Percentiles rank a stretch among this genome's conserved stretches.
Conservation (phyloP, 2,888 invertebrate species). For the Cataglyphis altisquamis region DNA sequence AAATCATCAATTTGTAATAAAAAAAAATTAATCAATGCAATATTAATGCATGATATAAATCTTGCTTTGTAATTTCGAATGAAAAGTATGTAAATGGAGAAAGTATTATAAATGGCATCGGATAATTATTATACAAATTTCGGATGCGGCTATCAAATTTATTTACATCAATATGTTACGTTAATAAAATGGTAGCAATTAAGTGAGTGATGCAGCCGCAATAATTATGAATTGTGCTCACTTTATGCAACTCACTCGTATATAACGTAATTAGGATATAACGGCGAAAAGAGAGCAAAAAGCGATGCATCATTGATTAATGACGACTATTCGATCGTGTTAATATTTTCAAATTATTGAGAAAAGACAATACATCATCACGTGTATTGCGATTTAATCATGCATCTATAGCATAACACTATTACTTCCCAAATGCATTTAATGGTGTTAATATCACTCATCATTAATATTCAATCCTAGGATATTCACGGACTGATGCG, state of each 20-base stretch:
- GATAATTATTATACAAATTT: conserved; percentile 30
- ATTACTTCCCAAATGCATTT: not conserved
- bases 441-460: not conserved
- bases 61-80: conserved; percentile 37
- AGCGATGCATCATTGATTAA: conserved; percentile 36
- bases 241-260: conserved; percentile 36
- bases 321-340: conserved; percentile 22
- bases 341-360: conserved; percentile 38
- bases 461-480: conserved; percentile 40
- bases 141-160: conserved; percentile 29
- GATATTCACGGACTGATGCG: not conserved
- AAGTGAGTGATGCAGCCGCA: conserved; percentile 38
- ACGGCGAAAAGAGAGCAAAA: conserved; percentile 34
- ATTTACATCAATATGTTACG: conserved; percentile 25
- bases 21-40: not conserved
- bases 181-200: conserved; percentile 46
- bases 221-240: conserved; percentile 45
- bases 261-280: conserved; percentile 36
- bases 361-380: conserved; percentile 42
- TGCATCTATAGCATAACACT: not conserved
- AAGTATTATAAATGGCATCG: conserved; percentile 14
- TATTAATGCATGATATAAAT: conserved; percentile 28
- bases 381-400: conserved; percentile 28
- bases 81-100: not conserved
- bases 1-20: not conserved